Evolutionary conservation across 2,797 vertebrate species (phyloP).

Genomic region (Eulemur coronatus): DNA sequence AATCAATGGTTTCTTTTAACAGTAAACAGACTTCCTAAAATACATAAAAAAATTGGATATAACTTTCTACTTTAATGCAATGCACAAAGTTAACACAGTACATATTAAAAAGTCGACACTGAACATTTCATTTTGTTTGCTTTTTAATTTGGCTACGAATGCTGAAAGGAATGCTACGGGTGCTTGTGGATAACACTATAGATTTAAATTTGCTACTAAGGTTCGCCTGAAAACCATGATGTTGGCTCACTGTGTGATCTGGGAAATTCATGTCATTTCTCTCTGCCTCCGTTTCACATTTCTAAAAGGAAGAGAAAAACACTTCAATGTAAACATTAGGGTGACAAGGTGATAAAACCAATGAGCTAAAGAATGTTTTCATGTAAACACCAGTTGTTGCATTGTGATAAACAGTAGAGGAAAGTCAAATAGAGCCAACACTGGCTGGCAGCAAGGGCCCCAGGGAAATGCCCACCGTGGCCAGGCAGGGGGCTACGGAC

Average conservation of each 20-base stretch:
- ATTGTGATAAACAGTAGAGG: neutral
- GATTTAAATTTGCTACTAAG: neutral
- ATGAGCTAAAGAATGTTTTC: neutral
- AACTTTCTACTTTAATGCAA: slow-evolving; percentile 32
- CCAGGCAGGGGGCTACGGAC: neutral
- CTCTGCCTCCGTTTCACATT: slow-evolving; percentile 25
- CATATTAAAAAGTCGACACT: slow-evolving; percentile 9
- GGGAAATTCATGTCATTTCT: slow-evolving; percentile 19
- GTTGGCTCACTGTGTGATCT: neutral
- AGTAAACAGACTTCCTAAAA: slow-evolving; percentile 91
- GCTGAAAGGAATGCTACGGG: neutral
- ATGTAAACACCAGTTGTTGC: neutral
- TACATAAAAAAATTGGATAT: slow-evolving; percentile 61
- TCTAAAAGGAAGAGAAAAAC: slow-evolving; percentile 24
- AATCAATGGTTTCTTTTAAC: slow-evolving; percentile 91
- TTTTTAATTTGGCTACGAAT: neutral
- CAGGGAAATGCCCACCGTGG: neutral
- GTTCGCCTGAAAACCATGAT: neutral
- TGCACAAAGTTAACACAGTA: slow-evolving; percentile 56
- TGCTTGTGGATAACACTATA: neutral
- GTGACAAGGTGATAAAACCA: neutral
- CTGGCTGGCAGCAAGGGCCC: neutral
- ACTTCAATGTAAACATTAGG: neutral
- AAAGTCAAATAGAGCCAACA: neutral
- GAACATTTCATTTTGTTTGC: slow-evolving; percentile 5